phyloP scores from a whole-genome alignment of 2,888 invertebrate genomes.

The Deilephila porcellus region DNA sequence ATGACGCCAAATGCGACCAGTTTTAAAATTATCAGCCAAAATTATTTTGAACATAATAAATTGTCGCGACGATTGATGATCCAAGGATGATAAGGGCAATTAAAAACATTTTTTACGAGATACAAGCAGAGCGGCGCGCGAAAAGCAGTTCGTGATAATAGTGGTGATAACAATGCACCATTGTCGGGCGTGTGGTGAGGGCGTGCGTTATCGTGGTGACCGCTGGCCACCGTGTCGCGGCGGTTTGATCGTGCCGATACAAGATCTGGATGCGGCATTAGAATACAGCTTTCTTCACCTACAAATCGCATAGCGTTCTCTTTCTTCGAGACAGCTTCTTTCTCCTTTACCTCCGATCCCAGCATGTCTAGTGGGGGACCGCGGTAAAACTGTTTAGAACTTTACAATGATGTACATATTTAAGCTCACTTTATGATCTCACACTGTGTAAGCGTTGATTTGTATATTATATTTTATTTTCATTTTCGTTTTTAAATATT shows the following conservation, averaged over 20 bases:
- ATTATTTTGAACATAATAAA: background rate
- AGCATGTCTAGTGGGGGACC: too few relatives aligned
- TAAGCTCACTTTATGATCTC: too few relatives aligned
- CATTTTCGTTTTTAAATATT: too few relatives aligned
- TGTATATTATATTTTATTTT: too few relatives aligned
- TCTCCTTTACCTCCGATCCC: too few relatives aligned
- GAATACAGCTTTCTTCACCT: too few relatives aligned
- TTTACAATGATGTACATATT: too few relatives aligned
- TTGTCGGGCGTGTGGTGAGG: slow-evolving; percentile 21
- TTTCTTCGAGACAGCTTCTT: too few relatives aligned
- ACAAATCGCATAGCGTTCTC: too few relatives aligned
- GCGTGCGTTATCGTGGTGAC: slow-evolving; percentile 20
- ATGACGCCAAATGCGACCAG: too few relatives aligned
- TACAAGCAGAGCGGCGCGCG: slow-evolving; percentile 3
- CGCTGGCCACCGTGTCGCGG: background rate
- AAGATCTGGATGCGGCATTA: background rate
- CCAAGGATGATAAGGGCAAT: background rate
- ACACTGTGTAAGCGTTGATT: too few relatives aligned
- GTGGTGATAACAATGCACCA: slow-evolving; percentile 21
- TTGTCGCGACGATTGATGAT: background rate
- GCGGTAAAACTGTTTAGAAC: too few relatives aligned
- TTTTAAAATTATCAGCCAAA: background rate
- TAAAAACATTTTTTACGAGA: background rate
- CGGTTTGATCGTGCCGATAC: background rate
- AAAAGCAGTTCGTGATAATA: slow-evolving; percentile 14